phyloP scores from a whole-genome alignment of 2,888 invertebrate species.

The Chrysotoxum bicinctum region DNA sequence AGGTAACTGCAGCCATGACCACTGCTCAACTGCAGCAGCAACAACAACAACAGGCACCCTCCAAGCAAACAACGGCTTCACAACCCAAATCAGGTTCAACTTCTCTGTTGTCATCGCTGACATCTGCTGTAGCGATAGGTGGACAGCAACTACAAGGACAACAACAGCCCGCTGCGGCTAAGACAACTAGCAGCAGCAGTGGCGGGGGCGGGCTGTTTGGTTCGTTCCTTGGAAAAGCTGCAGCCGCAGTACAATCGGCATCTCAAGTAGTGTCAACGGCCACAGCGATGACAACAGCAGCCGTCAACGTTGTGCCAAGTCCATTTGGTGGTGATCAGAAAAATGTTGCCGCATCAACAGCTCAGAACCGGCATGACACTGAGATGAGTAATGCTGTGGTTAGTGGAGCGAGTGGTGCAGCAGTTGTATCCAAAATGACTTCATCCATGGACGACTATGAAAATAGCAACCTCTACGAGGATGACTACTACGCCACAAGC shows the following conservation, averaged over 20 bases:
- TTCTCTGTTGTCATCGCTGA: constrained; percentile 74
- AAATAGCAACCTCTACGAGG: constrained; percentile 75
- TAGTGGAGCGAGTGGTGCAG: constrained; percentile 65
- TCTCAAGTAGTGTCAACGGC: constrained; percentile 78
- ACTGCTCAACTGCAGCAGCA: constrained; percentile 47
- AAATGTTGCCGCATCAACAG: constrained; percentile 19
- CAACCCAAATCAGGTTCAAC: constrained; percentile 55
- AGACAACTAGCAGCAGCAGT: constrained; percentile 31
- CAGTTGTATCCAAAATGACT: constrained; percentile 33
- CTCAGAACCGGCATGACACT: constrained; percentile 42
- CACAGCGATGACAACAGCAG: constrained; percentile 73
- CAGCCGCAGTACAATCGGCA: constrained; percentile 80
- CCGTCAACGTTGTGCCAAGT: constrained; percentile 58
- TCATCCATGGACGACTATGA: constrained; percentile 75
- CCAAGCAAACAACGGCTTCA: constrained; percentile 31
- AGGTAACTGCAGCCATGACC: constrained; percentile 30
- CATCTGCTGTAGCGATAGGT: constrained; percentile 70
- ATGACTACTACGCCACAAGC: constrained; percentile 66
- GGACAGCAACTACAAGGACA: constrained; percentile 65
- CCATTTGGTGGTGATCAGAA: constrained; percentile 43
- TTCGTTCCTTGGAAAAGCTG: constrained; percentile 79
- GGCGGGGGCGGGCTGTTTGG: constrained; percentile 77
- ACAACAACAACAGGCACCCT: constrained; percentile 33
- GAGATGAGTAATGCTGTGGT: constrained; percentile 48
- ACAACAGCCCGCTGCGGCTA: constrained; percentile 51